Evolutionary conservation across 1,140 invertebrate species (phyloP), one percentile per base, ranked within the genome.

Genomic region (Anastatus disparis): DNA sequence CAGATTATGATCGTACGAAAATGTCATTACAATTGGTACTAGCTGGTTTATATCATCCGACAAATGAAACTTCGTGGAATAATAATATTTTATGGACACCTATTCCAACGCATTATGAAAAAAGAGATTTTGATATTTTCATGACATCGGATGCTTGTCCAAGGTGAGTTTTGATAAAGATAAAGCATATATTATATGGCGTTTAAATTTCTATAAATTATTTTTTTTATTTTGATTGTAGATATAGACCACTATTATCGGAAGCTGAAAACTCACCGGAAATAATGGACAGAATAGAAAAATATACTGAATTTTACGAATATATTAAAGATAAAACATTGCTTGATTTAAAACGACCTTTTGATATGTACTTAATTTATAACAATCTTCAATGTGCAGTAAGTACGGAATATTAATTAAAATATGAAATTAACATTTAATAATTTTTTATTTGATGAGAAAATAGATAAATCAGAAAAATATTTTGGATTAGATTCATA

Each of bases 171-270:
- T 35, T 35, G 10, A 10, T 35, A 35, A 35, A 35, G 10, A 35
- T 35, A 35, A 35, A 35, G 10, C 31, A 35, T 35, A 6, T 35
- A 10, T 35, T 35, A 35, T 35, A 53, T 72, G 71, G 42, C 72
- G 26, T 61, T 61, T 7, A 50, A 75, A 31, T 75, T 69, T 20
- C n/a, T 40, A 9, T 26, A 55, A 7, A 27, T 53, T 29, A 22
- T 13, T 3, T 20, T 52, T 8, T 4, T 52, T 65, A 48, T 2
- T 15, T 15, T 3, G 7, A 24, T 35, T 31, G 12, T 3, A 64
- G n/a, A 29, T 20, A 48, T 53, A 31, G 35, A 31, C 8, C 27
- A 31, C 40, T 55, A n/a, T 29, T 26, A 24, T 12, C 1, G 0
- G 42, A 62, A 6, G 59, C 42, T 17, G 2, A 27, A 26, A 42